A percentile compares a stretch with the other conserved stretches of the same genome.
phyloP scores from a whole-genome alignment of 2,113 vertebrate species.

The Gopherus flavomarginatus region DNA sequence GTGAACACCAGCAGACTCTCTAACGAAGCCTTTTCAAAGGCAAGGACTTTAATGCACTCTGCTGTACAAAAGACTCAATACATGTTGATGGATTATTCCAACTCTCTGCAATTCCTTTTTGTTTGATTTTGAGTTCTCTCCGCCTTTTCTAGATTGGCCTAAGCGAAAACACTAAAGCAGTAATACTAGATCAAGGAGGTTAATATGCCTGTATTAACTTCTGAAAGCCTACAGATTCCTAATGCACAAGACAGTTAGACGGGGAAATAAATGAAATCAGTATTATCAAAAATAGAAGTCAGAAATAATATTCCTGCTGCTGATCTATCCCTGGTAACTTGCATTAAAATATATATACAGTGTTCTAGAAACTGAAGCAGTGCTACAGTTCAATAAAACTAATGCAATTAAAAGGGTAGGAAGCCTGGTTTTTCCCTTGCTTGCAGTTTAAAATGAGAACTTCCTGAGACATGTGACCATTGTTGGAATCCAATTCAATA shows the following conservation, averaged over 20 bases:
- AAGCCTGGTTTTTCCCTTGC: conserved; percentile 45
- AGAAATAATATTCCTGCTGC: conserved; percentile 60
- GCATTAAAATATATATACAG: conserved; percentile 67
- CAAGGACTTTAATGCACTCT: not conserved
- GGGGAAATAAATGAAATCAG: conserved; percentile 66
- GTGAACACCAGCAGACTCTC: not conserved
- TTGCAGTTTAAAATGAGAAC: conserved; percentile 64
- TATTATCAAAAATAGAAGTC: conserved; percentile 67
- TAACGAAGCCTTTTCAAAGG: not conserved
- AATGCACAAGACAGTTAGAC: conserved; percentile 41
- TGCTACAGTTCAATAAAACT: conserved; percentile 67
- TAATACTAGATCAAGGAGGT: conserved; percentile 23
- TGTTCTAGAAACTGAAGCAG: conserved; percentile 64
- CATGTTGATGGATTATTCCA: conserved; percentile 4
- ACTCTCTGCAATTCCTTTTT: not conserved
- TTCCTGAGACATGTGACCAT: conserved; percentile 66
- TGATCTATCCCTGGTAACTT: conserved; percentile 27
- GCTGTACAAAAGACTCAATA: not conserved
- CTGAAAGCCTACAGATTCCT: conserved; percentile 31
- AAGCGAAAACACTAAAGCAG: not conserved
- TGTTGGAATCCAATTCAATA: conserved; percentile 69
- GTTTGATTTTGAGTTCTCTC: not conserved
- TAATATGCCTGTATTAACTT: conserved; percentile 39
- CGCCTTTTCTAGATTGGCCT: conserved; percentile 13
- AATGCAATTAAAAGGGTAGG: conserved; percentile 66